phyloP scores from a whole-genome alignment of 1,140 invertebrate species.

The Heliconius nattereri region DNA sequence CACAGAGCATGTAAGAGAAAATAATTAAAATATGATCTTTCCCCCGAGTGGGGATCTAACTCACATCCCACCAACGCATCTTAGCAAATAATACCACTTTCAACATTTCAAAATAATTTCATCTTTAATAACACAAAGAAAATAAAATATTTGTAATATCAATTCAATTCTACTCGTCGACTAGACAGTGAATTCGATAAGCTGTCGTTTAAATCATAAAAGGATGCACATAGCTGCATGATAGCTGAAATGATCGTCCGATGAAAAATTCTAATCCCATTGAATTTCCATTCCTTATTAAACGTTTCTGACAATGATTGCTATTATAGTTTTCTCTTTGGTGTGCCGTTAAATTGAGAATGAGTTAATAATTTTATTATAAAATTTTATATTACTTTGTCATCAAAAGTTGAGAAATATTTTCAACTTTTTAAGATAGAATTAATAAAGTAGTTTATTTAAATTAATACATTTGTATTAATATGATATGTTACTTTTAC shows the following conservation, averaged over 20 bases:
- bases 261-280: slow-evolving; percentile 5
- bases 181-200: slow-evolving; percentile 1
- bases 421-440: too few relatives aligned
- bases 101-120: background rate
- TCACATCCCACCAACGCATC: too few relatives aligned
- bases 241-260: background rate
- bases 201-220: background rate
- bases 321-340: background rate
- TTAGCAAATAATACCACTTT: too few relatives aligned
- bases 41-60: too few relatives aligned
- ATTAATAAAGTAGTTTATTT: too few relatives aligned
- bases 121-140: background rate
- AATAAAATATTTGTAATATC: background rate
- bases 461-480: too few relatives aligned
- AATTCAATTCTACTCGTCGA: background rate
- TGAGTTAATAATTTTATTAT: background rate
- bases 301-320: background rate
- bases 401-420: too few relatives aligned
- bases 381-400: background rate
- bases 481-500: too few relatives aligned
- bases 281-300: background rate
- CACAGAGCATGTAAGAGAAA: too few relatives aligned
- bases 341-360: background rate
- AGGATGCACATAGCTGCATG: too few relatives aligned
- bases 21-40: too few relatives aligned